Percentiles rank a stretch among this genome's conserved stretches.
Conservation (phyloP, 2,113 vertebrate genomes). For the Suncus etruscus region DNA sequence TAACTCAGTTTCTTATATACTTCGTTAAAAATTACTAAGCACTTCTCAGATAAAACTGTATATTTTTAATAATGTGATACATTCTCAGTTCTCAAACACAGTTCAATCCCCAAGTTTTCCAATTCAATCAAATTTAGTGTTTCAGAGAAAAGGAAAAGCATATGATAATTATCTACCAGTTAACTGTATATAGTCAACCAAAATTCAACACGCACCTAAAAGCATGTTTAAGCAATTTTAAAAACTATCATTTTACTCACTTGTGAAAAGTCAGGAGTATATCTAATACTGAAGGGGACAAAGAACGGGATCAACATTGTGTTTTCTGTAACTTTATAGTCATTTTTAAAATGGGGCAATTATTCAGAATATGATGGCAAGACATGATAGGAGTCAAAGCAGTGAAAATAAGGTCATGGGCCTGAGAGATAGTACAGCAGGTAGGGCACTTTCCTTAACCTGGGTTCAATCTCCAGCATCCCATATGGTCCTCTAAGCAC, state of each 20-base stretch:
- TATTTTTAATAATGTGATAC: background rate
- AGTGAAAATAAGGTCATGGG: background rate
- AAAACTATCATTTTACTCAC: background rate
- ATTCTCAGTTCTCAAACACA: background rate
- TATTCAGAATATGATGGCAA: background rate
- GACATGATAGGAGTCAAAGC: background rate
- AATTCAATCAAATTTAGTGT: background rate
- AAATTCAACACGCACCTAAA: background rate
- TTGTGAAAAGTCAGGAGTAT: background rate
- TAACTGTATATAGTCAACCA: background rate
- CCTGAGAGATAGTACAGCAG: too few species aligned
- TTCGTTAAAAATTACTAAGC: background rate
- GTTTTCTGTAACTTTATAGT: background rate
- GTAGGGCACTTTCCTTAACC: too few species aligned
- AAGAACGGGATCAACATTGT: background rate
- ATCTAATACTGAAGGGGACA: background rate
- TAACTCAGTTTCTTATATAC: slow-evolving; percentile 1
- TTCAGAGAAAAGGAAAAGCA: background rate
- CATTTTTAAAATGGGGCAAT: slow-evolving; percentile 6
- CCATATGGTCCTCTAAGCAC: too few species aligned
- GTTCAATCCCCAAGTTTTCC: background rate
- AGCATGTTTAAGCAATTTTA: background rate
- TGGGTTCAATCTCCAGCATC: too few species aligned
- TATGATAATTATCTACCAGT: background rate
- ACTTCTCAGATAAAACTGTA: background rate